Percentiles rank a stretch among this genome's conserved stretches.
phyloP scores from a whole-genome alignment of 2,797 vertebrate genomes.

The Synaphobranchus kaupii region DNA sequence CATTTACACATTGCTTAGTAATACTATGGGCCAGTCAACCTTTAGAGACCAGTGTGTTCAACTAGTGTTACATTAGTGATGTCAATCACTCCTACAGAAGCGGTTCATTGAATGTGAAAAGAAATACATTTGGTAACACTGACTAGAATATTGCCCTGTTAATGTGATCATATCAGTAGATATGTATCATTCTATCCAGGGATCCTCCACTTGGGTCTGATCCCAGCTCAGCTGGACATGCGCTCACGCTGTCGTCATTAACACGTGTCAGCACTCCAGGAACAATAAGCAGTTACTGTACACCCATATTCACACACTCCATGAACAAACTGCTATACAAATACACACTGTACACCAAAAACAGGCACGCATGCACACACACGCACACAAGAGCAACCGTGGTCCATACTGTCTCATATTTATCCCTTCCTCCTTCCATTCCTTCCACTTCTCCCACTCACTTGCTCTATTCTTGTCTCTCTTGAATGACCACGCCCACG shows the following conservation, averaged over 20 bases:
- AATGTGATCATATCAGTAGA: slow-evolving; percentile 4
- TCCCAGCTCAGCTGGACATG: slow-evolving; percentile 12
- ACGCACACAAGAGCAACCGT: background rate
- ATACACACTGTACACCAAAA: slow-evolving; percentile 33
- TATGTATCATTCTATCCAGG: background rate
- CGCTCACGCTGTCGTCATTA: background rate
- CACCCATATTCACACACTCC: background rate
- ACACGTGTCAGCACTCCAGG: slow-evolving; percentile 8
- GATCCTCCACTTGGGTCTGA: slow-evolving; percentile 4
- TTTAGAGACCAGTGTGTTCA: background rate
- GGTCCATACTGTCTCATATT: slow-evolving; percentile 58
- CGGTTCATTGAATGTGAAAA: background rate
- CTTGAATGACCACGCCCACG: slow-evolving; percentile 67
- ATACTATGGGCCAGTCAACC: background rate
- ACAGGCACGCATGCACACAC: slow-evolving; percentile 28
- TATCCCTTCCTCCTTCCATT: slow-evolving; percentile 26
- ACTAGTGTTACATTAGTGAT: background rate
- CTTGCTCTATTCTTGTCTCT: slow-evolving; percentile 64
- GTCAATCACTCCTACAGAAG: background rate
- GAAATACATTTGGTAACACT: slow-evolving; percentile 1
- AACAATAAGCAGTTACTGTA: background rate
- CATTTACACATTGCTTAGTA: background rate
- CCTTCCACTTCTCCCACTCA: slow-evolving; percentile 33
- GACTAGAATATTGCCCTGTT: background rate
- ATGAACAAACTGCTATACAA: background rate